A percentile compares a stretch with the other conserved stretches of the same genome.
These are phyloP conservation scores for Monopis laevigella DNA, from an alignment of 2,888 invertebrate species.

Conservation along the genomic window DNA sequence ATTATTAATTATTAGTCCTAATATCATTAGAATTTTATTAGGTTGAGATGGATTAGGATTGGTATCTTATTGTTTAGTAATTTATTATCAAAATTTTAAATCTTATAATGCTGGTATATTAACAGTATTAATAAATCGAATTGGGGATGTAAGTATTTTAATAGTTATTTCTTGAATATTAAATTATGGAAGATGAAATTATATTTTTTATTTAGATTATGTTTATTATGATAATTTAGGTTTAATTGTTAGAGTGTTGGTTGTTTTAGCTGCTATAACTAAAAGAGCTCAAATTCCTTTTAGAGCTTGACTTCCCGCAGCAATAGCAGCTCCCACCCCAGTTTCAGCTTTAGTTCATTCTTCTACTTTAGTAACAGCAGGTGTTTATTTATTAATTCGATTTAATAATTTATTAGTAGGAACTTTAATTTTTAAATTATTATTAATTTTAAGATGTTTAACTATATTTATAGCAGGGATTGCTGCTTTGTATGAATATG, in stretches of 20 bases:
- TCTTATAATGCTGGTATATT: constrained; percentile 77
- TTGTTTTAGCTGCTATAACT: constrained; percentile 70
- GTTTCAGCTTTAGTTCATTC: constrained; percentile 81
- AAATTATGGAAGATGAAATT: constrained; percentile 65
- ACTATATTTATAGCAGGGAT: constrained; percentile 71
- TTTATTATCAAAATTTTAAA: constrained; percentile 75
- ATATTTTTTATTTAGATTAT: constrained; percentile 62
- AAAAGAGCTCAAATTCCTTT: constrained; percentile 86
- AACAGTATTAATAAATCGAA: constrained; percentile 76
- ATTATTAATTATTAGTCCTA: constrained; percentile 73
- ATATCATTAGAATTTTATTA: constrained; percentile 75
- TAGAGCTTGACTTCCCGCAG: constrained; percentile 78
- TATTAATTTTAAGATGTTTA: constrained; percentile 64
- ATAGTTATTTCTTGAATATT: constrained; percentile 66
- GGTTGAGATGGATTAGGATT: constrained; percentile 79
- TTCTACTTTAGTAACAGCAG: constrained; percentile 81
- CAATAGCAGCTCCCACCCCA: constrained; percentile 81
- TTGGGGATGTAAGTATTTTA: constrained; percentile 76
- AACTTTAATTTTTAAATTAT: constrained; percentile 46
- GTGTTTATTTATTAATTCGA: constrained; percentile 78
- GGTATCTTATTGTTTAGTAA: constrained; percentile 76
- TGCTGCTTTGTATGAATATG: constrained; percentile 71
- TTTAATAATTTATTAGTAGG: constrained; percentile 62
- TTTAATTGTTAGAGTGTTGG: constrained; percentile 43
- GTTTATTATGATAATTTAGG: constrained; percentile 50